Percentiles rank a stretch among this genome's conserved stretches.
phyloP scores from a whole-genome alignment of 1,140 invertebrate species.

The Pteromalus puparum region DNA sequence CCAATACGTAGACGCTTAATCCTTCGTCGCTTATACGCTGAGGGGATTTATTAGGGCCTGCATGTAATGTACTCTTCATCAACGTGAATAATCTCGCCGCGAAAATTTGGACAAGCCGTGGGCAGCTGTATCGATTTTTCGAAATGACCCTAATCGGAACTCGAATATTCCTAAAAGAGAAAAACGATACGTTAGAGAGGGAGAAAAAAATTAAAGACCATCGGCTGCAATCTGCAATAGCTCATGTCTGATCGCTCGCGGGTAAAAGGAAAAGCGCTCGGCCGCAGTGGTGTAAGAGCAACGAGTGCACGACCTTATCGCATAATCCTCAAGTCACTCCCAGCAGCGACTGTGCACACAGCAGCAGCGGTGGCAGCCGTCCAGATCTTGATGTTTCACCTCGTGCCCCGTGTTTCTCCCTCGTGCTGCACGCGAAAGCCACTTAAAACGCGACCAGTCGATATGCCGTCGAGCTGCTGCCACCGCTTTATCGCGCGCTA shows the following conservation, averaged over 20 bases:
- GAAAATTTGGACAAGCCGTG: neutral
- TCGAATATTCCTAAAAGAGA: too few species aligned
- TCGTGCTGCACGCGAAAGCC: slow-evolving; percentile 15
- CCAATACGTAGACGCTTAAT: slow-evolving; percentile 24
- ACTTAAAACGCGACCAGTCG: slow-evolving; percentile 27
- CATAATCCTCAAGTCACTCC: slow-evolving; percentile 1
- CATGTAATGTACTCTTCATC: neutral
- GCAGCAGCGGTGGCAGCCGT: neutral
- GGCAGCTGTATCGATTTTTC: neutral
- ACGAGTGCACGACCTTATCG: slow-evolving; percentile 6
- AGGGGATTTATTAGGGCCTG: neutral
- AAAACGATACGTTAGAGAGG: neutral
- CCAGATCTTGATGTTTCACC: slow-evolving; percentile 28
- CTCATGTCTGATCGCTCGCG: neutral
- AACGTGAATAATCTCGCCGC: neutral
- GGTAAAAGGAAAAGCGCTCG: neutral
- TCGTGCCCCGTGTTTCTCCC: neutral
- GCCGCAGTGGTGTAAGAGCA: neutral
- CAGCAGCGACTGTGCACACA: neutral
- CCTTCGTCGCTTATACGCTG: neutral
- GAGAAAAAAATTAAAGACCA: neutral
- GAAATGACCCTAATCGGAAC: too few species aligned
- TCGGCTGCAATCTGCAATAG: neutral
- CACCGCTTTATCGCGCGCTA: slow-evolving; percentile 14
- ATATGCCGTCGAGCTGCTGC: neutral